Evolutionary conservation across 2,797 vertebrate species (phyloP), one percentile per base, ranked within the genome.

Genomic region (Acropternis orthonyx): DNA sequence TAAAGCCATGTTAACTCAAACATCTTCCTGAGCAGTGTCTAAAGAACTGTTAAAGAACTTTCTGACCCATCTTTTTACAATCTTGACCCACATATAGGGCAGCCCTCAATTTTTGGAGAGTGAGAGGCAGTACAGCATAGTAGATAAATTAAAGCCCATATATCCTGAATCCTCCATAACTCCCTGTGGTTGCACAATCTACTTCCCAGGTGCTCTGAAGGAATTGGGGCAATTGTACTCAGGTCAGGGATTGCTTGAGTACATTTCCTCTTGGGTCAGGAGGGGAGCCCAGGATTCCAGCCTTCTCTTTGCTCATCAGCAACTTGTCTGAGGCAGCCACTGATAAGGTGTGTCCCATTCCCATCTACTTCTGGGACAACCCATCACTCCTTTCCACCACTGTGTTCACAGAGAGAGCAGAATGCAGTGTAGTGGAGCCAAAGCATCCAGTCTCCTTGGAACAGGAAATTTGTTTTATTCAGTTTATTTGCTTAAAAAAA

Each of bases 391-490:
- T 74, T 34, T 36, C 58, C 82, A 56, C 27, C 3, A 0, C 39
- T 21, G 30, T 27, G 30, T 48, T 67, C 0, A 0, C 6, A 56
- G 59, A 13, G 9, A 0, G 39, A 44, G 39, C 28, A 30, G 59
- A 56, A 43, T 44, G 15, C 55, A 49, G 43, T 21, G 27, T 19
- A 56, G 15, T 13, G 30, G 41, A 85, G 72, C 66, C 74, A 76
- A 54, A 62, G 13, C 26, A 48, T 41, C 72, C 6, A 3, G 2
- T 63, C 36, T 83, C 34, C 43, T 63, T 20, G 18, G 55, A 65
- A 56, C 49, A 30, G 14, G 15, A 71, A 48, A 34, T 74, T 82
- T 82, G 24, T 27, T 88, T 83, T 52, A 41, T 44, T 80, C 28
- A 14, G 22, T 63, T 80, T 23, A 24, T 63, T 74, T 8, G n/a